phyloP scores from a whole-genome alignment of 2,113 vertebrate species.

The Corythaixoides concolor region DNA sequence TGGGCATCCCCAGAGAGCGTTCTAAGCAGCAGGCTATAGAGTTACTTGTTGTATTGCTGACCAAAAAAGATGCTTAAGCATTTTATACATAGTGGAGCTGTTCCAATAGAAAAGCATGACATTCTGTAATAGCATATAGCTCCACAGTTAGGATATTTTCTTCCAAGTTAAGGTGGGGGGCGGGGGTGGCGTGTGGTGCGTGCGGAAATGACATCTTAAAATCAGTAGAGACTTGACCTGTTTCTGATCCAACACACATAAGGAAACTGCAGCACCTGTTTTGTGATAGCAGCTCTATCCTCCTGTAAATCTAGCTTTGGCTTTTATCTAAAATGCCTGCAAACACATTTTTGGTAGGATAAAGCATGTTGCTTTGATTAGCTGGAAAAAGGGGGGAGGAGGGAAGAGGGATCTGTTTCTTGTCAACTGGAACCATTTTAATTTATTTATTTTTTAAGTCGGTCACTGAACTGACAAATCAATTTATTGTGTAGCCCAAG shows the following conservation, averaged over 20 bases:
- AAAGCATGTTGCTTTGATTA: neutral
- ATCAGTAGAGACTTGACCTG: neutral
- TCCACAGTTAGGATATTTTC: neutral
- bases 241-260: neutral
- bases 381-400: neutral
- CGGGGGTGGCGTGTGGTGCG: too few species aligned
- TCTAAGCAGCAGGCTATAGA: neutral
- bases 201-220: neutral
- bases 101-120: neutral
- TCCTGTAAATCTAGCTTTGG: neutral
- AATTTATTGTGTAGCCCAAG: neutral
- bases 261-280: neutral
- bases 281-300: rapidly evolving
- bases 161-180: neutral
- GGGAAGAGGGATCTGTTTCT: neutral
- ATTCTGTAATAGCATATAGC: neutral
- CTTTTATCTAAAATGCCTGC: neutral
- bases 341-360: neutral
- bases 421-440: neutral
- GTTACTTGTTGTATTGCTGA: neutral
- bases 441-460: slow-evolving; percentile 24
- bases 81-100: neutral
- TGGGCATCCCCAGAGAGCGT: neutral
- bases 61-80: neutral
- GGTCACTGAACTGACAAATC: slow-evolving; percentile 23